Percentiles rank a stretch among this genome's conserved stretches.
phyloP scores from a whole-genome alignment of 2,888 invertebrate species.

The Nycteola revayana region DNA sequence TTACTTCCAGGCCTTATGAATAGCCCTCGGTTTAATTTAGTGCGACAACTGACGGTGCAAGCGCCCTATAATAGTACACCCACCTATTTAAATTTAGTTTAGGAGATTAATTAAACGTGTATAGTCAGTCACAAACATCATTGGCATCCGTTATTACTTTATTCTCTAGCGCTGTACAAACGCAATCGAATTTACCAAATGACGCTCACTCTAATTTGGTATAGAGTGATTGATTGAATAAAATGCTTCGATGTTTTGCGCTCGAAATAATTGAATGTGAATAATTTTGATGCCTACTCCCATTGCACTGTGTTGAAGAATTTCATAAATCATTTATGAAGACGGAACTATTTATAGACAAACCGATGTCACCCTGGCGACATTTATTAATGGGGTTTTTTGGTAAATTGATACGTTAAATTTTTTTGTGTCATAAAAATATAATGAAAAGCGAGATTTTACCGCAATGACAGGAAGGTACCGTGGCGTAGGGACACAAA shows the following conservation, averaged over 20 bases:
- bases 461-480: too few species aligned
- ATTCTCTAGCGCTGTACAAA: constrained; percentile 62
- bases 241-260: constrained; percentile 55
- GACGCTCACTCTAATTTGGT: constrained; percentile 72
- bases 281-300: constrained; percentile 61
- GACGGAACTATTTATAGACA: too few species aligned
- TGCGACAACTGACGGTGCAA: constrained; percentile 37
- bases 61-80: constrained; percentile 43
- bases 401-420: too few species aligned
- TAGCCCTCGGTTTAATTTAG: constrained; percentile 51
- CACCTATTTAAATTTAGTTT: constrained; percentile 71
- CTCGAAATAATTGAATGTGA: constrained; percentile 61
- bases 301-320: too few species aligned
- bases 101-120: constrained; percentile 70
- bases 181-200: constrained; percentile 76
- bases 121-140: constrained; percentile 68
- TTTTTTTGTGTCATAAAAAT: too few species aligned
- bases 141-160: constrained; percentile 67
- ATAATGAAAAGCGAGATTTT: too few species aligned
- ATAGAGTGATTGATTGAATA: constrained; percentile 70
- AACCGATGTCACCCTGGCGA: too few species aligned
- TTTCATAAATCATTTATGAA: too few species aligned
- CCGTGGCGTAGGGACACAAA: too few species aligned
- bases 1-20: constrained; percentile 45
- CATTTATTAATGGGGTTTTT: too few species aligned